Evolutionary conservation across 2,888 invertebrate genomes (phyloP).

Genomic region (Sphinx pinastri): DNA sequence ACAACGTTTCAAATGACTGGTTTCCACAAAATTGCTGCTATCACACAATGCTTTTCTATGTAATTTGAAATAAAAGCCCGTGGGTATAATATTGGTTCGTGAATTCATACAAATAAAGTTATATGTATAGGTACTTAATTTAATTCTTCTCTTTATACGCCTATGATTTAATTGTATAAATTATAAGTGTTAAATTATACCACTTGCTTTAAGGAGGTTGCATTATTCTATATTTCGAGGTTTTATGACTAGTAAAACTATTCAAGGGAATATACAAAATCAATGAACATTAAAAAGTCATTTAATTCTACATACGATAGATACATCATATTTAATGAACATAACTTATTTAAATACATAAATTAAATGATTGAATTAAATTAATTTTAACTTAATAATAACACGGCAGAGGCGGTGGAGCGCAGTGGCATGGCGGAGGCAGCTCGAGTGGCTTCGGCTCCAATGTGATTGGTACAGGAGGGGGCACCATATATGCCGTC

Average conservation of each 20-base stretch:
- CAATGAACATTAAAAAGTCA: not conserved
- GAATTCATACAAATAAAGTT: not conserved
- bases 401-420: slow-evolving; percentile 29
- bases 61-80: slow-evolving; percentile 17
- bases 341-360: not conserved
- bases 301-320: not conserved
- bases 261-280: not conserved
- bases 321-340: not conserved
- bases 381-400: slow-evolving; percentile 36
- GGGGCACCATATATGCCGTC: slow-evolving; percentile 68
- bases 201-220: too few species aligned
- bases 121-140: not conserved
- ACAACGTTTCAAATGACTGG: slow-evolving; percentile 40
- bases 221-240: too few species aligned
- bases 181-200: too few species aligned
- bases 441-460: slow-evolving; percentile 65
- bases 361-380: slow-evolving; percentile 38
- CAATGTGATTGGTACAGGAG: slow-evolving; percentile 68
- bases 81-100: not conserved
- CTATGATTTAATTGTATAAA: too few species aligned
- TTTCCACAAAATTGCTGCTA: slow-evolving; percentile 34
- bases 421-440: slow-evolving; percentile 44
- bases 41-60: not conserved
- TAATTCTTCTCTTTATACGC: too few species aligned
- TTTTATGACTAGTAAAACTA: too few species aligned